A percentile compares a stretch with the other conserved stretches of the same genome.
These are phyloP conservation scores for Leptura quadrifasciata DNA, from an alignment of 2,888 invertebrate genomes.

Conservation along the genomic window DNA sequence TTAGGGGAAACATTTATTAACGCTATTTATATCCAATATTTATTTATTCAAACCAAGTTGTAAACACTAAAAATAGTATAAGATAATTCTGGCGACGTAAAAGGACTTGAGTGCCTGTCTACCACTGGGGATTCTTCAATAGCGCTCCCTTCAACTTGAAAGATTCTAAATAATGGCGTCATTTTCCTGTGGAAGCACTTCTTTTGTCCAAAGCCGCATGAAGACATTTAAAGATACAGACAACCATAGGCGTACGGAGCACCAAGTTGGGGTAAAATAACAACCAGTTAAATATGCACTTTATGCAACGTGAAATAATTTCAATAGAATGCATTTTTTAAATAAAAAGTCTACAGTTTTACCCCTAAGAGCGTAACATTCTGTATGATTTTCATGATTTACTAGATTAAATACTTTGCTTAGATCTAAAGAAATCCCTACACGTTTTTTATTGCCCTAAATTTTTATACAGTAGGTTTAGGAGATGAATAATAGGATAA, in stretches of 20 bases:
- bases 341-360: too few relatives aligned
- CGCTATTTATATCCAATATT: constrained; percentile 11
- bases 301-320: too few relatives aligned
- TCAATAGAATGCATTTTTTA: too few relatives aligned
- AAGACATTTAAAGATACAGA: constrained; percentile 61
- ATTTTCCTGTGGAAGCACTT: constrained; percentile 61
- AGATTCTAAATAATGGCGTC: constrained; percentile 65
- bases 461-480: too few relatives aligned
- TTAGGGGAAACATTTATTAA: not conserved
- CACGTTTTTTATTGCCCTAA: too few relatives aligned
- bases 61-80: constrained; percentile 32
- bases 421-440: too few relatives aligned
- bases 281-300: too few relatives aligned
- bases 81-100: constrained; percentile 35
- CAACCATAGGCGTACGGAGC: constrained; percentile 52
- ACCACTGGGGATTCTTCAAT: constrained; percentile 58
- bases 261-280: too few relatives aligned
- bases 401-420: too few relatives aligned
- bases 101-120: constrained; percentile 54
- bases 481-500: too few relatives aligned
- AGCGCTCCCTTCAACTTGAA: constrained; percentile 61
- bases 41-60: constrained; percentile 30
- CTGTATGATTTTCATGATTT: too few relatives aligned
- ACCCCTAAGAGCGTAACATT: too few relatives aligned
- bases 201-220: constrained; percentile 64